phyloP scores from a whole-genome alignment of 2,113 vertebrate species.

The Pungitius pungitius region DNA sequence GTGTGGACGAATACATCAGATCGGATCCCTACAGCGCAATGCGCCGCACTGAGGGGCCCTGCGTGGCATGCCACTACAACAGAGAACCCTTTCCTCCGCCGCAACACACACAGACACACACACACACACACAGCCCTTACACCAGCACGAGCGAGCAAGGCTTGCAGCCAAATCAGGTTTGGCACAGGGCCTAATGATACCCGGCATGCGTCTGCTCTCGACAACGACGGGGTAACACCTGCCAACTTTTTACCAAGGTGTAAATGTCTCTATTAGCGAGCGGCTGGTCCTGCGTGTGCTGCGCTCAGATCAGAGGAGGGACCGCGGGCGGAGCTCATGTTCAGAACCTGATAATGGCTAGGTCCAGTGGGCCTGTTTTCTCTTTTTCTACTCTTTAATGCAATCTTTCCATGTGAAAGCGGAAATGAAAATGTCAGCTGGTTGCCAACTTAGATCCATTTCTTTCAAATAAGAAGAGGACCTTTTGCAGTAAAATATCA shows the following conservation, averaged over 20 bases:
- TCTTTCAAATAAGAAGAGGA: background rate
- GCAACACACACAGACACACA: conserved; percentile 45
- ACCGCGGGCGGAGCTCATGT: conserved; percentile 79
- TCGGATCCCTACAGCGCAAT: conserved; percentile 11
- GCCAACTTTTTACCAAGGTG: conserved; percentile 97
- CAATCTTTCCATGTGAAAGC: conserved; percentile 46
- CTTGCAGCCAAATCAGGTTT: conserved; percentile 88
- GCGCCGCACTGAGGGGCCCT: conserved; percentile 35
- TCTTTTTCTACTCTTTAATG: conserved; percentile 51
- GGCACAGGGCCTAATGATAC: conserved; percentile 97
- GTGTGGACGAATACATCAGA: conserved; percentile 37
- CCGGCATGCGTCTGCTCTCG: conserved; percentile 93
- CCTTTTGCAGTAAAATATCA: background rate
- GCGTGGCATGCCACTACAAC: conserved; percentile 50
- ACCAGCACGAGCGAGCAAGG: conserved; percentile 60
- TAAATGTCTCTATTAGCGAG: conserved; percentile 97
- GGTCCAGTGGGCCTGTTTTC: conserved; percentile 72
- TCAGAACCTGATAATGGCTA: conserved; percentile 68
- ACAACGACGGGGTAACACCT: conserved; percentile 92
- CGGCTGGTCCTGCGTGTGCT: conserved; percentile 86
- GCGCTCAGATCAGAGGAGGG: conserved; percentile 88
- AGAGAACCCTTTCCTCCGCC: conserved; percentile 46
- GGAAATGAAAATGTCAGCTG: conserved; percentile 7
- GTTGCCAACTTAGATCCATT: conserved; percentile 6
- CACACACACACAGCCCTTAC: conserved; percentile 42